Conservation (phyloP, 2,797 vertebrate genomes). For the Microctenopoma stevenorrisi region DNA sequence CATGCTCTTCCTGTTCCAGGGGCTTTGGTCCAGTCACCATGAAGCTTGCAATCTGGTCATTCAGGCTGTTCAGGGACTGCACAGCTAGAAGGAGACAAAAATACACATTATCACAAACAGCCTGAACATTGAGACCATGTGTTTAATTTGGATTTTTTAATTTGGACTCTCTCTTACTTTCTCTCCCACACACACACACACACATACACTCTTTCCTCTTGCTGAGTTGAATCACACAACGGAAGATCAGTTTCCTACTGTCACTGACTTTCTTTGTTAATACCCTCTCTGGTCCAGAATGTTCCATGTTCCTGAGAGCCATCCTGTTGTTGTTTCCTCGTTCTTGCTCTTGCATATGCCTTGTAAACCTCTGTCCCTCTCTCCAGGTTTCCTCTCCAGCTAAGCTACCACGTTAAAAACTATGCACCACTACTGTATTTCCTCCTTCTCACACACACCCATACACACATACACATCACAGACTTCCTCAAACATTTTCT, state of each 20-base stretch:
- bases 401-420: slow-evolving; percentile 56
- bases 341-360: slow-evolving; percentile 62
- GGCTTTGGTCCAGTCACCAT: slow-evolving; percentile 88
- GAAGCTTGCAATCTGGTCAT: slow-evolving; percentile 94
- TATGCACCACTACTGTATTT: slow-evolving; percentile 52
- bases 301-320: slow-evolving; percentile 65
- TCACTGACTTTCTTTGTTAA: slow-evolving; percentile 57
- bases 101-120: not conserved
- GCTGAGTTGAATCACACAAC: slow-evolving; percentile 43
- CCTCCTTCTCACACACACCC: slow-evolving; percentile 28
- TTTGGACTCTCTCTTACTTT: not conserved
- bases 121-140: not conserved
- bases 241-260: slow-evolving; percentile 53
- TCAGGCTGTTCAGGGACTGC: slow-evolving; percentile 91
- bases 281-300: slow-evolving; percentile 63
- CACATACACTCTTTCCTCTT: slow-evolving; percentile 15
- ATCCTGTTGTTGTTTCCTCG: slow-evolving; percentile 81
- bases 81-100: slow-evolving; percentile 82
- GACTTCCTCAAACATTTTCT: slow-evolving; percentile 63
- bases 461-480: slow-evolving; percentile 27
- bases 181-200: not conserved
- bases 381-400: slow-evolving; percentile 68
- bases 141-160: slow-evolving; percentile 8
- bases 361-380: slow-evolving; percentile 52
- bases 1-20: slow-evolving; percentile 83